These are phyloP conservation scores for Drosophila yooni DNA, from an alignment of 2,888 invertebrate species.

Conservation along the genomic window DNA sequence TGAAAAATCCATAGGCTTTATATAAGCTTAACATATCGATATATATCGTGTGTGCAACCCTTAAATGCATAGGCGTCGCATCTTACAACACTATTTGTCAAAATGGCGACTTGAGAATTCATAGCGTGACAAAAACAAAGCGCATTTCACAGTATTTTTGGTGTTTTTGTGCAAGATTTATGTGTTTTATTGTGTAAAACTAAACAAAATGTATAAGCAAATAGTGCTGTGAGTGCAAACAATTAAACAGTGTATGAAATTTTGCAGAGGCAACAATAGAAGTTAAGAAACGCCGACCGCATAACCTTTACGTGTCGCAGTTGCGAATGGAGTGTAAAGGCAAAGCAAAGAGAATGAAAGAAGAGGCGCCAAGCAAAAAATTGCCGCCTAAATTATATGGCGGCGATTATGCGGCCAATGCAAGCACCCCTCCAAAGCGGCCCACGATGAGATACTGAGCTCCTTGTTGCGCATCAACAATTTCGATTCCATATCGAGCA, in stretches of 20 bases:
- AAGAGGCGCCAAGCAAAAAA: constrained; percentile 84
- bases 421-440: constrained; percentile 76
- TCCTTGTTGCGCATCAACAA: constrained; percentile 83
- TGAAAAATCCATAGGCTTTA: constrained; percentile 22
- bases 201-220: constrained; percentile 50
- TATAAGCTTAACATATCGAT: constrained; percentile 30
- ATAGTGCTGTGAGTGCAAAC: constrained; percentile 41
- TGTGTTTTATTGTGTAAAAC: constrained; percentile 59
- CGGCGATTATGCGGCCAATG: constrained; percentile 62
- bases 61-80: constrained; percentile 45
- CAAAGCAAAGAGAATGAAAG: constrained; percentile 80
- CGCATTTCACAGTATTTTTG: constrained; percentile 82
- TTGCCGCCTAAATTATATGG: constrained; percentile 84
- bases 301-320: constrained; percentile 82
- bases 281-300: constrained; percentile 78
- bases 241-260: constrained; percentile 42
- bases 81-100: constrained; percentile 66
- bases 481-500: constrained; percentile 84
- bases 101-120: constrained; percentile 80
- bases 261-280: constrained; percentile 28
- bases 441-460: constrained; percentile 83
- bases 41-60: constrained; percentile 32
- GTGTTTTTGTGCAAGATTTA: constrained; percentile 73
- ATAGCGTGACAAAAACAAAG: constrained; percentile 82
- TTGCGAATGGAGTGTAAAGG: constrained; percentile 80